Base-by-base conservation (phyloP, 2,113 vertebrate species). In the Leucosticte australis region DNA sequence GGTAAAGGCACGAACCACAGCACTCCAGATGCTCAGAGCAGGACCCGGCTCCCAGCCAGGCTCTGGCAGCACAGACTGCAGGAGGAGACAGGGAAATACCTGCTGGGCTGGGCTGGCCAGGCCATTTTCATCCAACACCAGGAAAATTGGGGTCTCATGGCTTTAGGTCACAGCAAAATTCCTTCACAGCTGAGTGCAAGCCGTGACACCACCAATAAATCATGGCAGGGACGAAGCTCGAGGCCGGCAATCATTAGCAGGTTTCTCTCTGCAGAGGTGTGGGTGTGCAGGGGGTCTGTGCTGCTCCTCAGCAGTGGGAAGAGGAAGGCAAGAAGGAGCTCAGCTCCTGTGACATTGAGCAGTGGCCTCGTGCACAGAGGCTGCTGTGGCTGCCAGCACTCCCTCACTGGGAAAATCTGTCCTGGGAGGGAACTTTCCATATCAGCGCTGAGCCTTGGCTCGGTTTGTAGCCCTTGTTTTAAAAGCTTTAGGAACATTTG, bases 161-260 rank as follows among this genome's bases (percentile, higher is more conserved):
- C 42, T 93, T 95, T 56, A 76, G 79, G 79, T 80, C 73, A 71
- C 59, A 11, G 77, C 81, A 31, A 67, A 81, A 75, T 83, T 73
- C 79, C 90, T 95, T 92, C 83, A 78, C 95, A 94, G 85, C 90
- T 70, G 89, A 90, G 95, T 74, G 84, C 91, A 91, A 95, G 70
- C 55, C 81, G 11, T 44, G 92, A 39, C 78, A 73, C 75, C 33
- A 17, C 31, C 76, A 55, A 96, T 97, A 89, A 95, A 88, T 83
- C 70, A 13, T 11, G 71, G 5, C 67, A 52, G 64, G 9, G 68
- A 12, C 71, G 24, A 49, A 91, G 70, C 57, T 55, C 3, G 19
- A 10, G 91, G 75, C 70, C 92, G 62, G 81, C 57, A 30, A 35
- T 87, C 94, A 28, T 90, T 39, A 89, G 92, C 77, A 83, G 79